Conservation (phyloP, 2,113 vertebrate genomes). For the Boleophthalmus pectinirostris region DNA sequence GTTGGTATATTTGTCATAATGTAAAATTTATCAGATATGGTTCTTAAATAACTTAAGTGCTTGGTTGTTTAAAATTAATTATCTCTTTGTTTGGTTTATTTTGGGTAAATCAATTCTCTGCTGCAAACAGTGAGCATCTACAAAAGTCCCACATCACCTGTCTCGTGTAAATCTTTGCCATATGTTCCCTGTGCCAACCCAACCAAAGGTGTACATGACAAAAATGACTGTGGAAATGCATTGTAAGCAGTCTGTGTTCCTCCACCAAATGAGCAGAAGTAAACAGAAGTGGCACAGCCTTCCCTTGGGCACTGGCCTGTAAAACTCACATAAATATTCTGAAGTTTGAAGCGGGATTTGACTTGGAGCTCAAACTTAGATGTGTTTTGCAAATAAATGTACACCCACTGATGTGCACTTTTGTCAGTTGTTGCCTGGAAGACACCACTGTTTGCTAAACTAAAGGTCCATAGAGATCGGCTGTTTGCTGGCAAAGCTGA, state of each 20-base stretch:
- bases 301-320: slow-evolving; percentile 38
- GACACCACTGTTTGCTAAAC: slow-evolving; percentile 45
- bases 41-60: background rate
- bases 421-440: slow-evolving; percentile 45
- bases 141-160: background rate
- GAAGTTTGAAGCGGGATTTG: slow-evolving; percentile 36
- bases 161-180: background rate
- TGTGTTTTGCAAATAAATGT: slow-evolving; percentile 54
- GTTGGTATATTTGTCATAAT: too few relatives aligned
- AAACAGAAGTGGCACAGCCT: slow-evolving; percentile 38
- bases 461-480: slow-evolving; percentile 38
- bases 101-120: background rate
- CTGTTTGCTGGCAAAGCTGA: slow-evolving; percentile 15
- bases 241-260: slow-evolving; percentile 18
- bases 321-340: slow-evolving; percentile 31
- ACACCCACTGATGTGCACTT: slow-evolving; percentile 46
- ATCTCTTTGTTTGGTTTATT: background rate
- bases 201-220: slow-evolving; percentile 4
- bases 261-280: slow-evolving; percentile 27
- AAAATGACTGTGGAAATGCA: background rate
- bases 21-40: background rate
- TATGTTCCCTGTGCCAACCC: background rate
- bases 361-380: slow-evolving; percentile 42
- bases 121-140: background rate
- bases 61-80: too few relatives aligned